Evolutionary conservation across 2,888 invertebrate genomes (phyloP).

Genomic region (Caenorhabditis sp.): DNA sequence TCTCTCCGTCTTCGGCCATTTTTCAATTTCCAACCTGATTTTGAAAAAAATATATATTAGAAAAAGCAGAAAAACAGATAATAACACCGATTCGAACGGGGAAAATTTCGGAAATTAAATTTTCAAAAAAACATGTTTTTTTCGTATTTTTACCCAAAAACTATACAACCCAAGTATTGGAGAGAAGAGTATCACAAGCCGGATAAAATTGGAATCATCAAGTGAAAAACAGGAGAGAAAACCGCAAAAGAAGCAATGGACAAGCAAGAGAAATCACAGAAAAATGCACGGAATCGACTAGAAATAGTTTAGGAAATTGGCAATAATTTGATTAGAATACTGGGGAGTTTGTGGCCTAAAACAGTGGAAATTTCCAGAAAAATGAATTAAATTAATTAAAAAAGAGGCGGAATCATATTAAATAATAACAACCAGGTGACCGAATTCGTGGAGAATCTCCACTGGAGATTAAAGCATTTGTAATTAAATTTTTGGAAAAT

Average conservation of each 20-base stretch:
- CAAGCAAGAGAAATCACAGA: constrained; percentile 21
- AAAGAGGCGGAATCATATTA: constrained; percentile 6
- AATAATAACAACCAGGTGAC: constrained; percentile 4
- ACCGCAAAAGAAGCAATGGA: constrained; percentile 21
- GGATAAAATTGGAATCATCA: constrained; percentile 4
- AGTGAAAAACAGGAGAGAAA: constrained; percentile 17
- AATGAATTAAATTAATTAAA: too few relatives aligned
- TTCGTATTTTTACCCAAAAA: constrained; percentile 12
- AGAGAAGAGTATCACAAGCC: constrained; percentile 41
- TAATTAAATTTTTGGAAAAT: neutral
- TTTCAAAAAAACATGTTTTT: constrained; percentile 9
- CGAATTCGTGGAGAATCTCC: constrained; percentile 14
- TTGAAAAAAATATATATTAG: neutral
- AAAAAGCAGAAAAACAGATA: constrained; percentile 2
- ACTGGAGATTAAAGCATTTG: constrained; percentile 14
- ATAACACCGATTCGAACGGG: neutral
- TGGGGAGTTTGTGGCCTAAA: constrained; percentile 28
- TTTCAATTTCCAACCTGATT: neutral
- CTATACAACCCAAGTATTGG: neutral
- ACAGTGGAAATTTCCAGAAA: neutral
- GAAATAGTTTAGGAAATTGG: constrained; percentile 5
- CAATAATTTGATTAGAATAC: constrained; percentile 1
- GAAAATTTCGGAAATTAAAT: neutral
- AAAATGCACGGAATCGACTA: constrained; percentile 3
- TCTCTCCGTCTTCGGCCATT: constrained; percentile 53